Percentiles rank a stretch among this genome's conserved stretches.
Evolutionary conservation across 2,113 vertebrate species (phyloP).

Genomic region (Anhinga rufa): DNA sequence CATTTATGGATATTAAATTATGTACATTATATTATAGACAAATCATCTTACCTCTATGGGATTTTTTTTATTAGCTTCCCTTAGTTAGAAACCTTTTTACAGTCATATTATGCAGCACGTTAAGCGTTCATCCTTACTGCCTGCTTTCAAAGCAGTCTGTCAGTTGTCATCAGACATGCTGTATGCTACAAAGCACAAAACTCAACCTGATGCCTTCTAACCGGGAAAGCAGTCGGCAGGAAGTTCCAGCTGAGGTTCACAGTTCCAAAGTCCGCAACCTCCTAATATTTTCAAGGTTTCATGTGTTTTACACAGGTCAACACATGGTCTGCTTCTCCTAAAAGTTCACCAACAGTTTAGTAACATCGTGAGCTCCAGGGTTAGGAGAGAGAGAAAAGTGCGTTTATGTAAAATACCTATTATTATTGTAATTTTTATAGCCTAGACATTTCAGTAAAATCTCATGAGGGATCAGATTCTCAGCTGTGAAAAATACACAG

Average conservation of each 20-base stretch:
- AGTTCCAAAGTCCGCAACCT: conserved; percentile 45
- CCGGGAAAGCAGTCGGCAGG: conserved; percentile 22
- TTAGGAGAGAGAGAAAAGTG: not conserved
- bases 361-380: not conserved
- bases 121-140: conserved; percentile 44
- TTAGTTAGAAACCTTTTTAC: conserved; percentile 1
- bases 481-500: not conserved
- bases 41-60: not conserved
- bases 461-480: not conserved
- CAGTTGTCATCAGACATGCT: conserved; percentile 68
- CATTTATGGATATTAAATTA: conserved; percentile 49
- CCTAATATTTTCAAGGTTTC: conserved; percentile 61
- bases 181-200: conserved; percentile 28
- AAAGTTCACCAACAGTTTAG: conserved; percentile 31
- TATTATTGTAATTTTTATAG: not conserved
- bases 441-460: not conserved
- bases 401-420: not conserved
- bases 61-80: conserved; percentile 38
- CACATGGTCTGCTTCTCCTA: not conserved
- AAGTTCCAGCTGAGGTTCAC: conserved; percentile 66
- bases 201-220: conserved; percentile 52
- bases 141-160: conserved; percentile 66
- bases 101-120: conserved; percentile 55
- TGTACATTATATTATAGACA: conserved; percentile 27
- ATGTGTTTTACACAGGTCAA: conserved; percentile 24